These are phyloP conservation scores for Solea solea DNA, from an alignment of 2,113 vertebrate species.

Conservation along the genomic window DNA sequence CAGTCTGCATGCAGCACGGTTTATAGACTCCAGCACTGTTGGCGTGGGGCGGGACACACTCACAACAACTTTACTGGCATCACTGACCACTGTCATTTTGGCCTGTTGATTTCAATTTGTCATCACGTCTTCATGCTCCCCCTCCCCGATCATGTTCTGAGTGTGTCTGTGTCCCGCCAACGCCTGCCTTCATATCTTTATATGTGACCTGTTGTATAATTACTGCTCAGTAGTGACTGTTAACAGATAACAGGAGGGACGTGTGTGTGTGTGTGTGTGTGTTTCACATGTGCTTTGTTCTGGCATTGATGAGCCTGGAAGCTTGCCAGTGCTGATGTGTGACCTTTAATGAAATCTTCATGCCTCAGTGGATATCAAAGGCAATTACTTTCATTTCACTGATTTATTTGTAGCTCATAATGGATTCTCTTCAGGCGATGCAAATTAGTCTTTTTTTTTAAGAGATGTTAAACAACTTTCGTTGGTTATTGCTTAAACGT, in stretches of 20 bases:
- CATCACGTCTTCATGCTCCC: background rate
- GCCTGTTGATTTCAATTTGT: constrained; percentile 39
- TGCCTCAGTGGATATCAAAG: constrained; percentile 52
- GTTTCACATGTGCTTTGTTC: constrained; percentile 44
- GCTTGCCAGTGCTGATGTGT: constrained; percentile 29
- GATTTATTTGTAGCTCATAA: constrained; percentile 48
- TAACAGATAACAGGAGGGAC: constrained; percentile 65
- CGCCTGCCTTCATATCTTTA: constrained; percentile 37
- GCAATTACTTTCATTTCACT: constrained; percentile 58
- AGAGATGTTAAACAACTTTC: background rate
- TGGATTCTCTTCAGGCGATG: constrained; percentile 5
- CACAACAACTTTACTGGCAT: constrained; percentile 11
- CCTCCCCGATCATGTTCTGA: constrained; percentile 6
- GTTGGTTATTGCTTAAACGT: too few relatives aligned
- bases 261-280: constrained; percentile 45
- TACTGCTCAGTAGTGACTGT: constrained; percentile 55
- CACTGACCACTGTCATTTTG: constrained; percentile 14
- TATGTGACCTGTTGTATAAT: constrained; percentile 53
- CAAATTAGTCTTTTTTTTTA: too few relatives aligned
- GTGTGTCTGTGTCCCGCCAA: background rate
- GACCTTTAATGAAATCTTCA: constrained; percentile 64
- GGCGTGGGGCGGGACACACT: constrained; percentile 31
- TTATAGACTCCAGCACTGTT: constrained; percentile 14
- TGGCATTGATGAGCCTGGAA: constrained; percentile 13
- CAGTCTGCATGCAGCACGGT: constrained; percentile 34